phyloP scores from a whole-genome alignment of 1,140 invertebrate genomes.

The Drosophila micromelanica region DNA sequence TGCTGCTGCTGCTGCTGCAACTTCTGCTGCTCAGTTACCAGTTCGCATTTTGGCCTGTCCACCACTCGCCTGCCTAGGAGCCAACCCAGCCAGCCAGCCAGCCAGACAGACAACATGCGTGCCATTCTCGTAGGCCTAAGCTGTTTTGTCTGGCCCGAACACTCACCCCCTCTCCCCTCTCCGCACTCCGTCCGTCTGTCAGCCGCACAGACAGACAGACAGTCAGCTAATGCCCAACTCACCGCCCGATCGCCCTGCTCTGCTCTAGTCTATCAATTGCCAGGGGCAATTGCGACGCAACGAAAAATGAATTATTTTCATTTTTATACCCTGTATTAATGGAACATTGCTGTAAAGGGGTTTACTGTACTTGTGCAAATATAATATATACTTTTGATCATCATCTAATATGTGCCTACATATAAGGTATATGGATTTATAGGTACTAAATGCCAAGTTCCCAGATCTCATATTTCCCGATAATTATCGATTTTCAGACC shows the following conservation, averaged over 20 bases:
- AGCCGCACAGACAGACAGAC: slow-evolving; percentile 22
- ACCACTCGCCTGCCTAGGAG: slow-evolving; percentile 31
- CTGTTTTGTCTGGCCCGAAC: slow-evolving; percentile 10
- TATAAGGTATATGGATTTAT: too few species aligned
- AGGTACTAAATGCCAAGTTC: too few species aligned
- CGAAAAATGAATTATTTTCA: slow-evolving; percentile 83
- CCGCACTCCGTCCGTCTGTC: background rate
- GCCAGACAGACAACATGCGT: slow-evolving; percentile 40
- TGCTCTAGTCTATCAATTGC: slow-evolving; percentile 48
- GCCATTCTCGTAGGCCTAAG: slow-evolving; percentile 56
- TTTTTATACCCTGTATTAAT: slow-evolving; percentile 42
- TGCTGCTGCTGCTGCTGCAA: background rate
- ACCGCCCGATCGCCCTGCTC: background rate
- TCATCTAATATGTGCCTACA: too few species aligned
- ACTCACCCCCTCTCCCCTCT: background rate
- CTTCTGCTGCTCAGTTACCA: slow-evolving; percentile 9
- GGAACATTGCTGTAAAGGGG: background rate
- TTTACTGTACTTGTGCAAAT: background rate
- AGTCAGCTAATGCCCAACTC: background rate
- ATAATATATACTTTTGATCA: too few species aligned
- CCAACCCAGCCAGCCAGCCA: slow-evolving; percentile 5
- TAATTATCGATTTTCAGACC: too few species aligned
- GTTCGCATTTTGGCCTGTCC: slow-evolving; percentile 24
- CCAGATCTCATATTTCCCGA: too few species aligned
- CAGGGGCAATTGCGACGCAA: slow-evolving; percentile 60